Evolutionary conservation across 2,797 vertebrate genomes (phyloP).

Genomic region (Rhinatrema bivittatum): DNA sequence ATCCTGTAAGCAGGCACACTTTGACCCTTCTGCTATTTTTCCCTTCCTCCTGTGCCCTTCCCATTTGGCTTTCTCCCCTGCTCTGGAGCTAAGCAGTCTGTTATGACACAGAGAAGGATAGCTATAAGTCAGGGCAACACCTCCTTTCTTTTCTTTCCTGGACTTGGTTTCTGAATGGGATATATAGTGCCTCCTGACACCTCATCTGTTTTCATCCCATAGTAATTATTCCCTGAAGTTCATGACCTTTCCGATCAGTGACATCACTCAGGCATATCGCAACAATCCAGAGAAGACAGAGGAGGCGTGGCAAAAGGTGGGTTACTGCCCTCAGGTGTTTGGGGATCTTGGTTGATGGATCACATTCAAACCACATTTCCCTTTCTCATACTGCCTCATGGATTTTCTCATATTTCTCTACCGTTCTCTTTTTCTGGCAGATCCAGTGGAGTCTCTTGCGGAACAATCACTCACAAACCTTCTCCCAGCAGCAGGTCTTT

Average conservation of each 20-base stretch:
- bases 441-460: constrained; percentile 83
- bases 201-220: constrained; percentile 8
- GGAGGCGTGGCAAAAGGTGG: constrained; percentile 80
- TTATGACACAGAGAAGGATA: too few relatives aligned
- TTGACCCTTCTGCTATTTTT: too few relatives aligned
- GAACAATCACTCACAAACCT: constrained; percentile 86
- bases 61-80: too few relatives aligned
- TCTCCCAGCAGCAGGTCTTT: constrained; percentile 83
- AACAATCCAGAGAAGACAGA: constrained; percentile 76
- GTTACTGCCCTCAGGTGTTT: not conserved
- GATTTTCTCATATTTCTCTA: constrained; percentile 10
- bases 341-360: not conserved
- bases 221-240: constrained; percentile 86
- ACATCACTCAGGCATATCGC: constrained; percentile 80
- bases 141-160: not conserved
- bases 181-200: too few relatives aligned
- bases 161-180: not conserved
- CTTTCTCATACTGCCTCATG: too few relatives aligned
- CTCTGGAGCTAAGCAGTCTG: too few relatives aligned
- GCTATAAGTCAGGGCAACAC: too few relatives aligned
- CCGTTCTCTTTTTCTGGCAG: constrained; percentile 36
- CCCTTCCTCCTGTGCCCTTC: too few relatives aligned
- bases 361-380: not conserved
- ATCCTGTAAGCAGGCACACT: too few relatives aligned
- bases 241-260: constrained; percentile 83